Evolutionary conservation across 2,888 invertebrate genomes (phyloP).

Genomic region (Octonoba sinensis): DNA sequence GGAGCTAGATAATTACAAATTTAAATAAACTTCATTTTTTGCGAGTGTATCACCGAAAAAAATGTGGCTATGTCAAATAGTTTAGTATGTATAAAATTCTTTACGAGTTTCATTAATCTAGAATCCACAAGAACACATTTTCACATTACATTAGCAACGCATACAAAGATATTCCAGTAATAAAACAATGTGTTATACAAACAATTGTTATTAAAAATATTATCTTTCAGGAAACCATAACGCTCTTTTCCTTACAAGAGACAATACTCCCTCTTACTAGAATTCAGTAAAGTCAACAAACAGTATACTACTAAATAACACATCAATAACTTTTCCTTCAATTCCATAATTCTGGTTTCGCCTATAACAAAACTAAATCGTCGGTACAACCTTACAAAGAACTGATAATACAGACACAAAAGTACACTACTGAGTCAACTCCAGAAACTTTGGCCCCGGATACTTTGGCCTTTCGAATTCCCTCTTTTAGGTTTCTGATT

Average conservation of each 20-base stretch:
- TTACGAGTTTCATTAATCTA: slow-evolving; percentile 50
- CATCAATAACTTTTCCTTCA: slow-evolving; percentile 51
- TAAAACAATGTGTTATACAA: slow-evolving; percentile 64
- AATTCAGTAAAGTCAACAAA: slow-evolving; percentile 60
- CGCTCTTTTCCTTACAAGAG: slow-evolving; percentile 46
- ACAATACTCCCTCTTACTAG: slow-evolving; percentile 33
- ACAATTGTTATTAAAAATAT: slow-evolving; percentile 65
- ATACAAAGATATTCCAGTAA: slow-evolving; percentile 64
- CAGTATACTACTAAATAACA: slow-evolving; percentile 55
- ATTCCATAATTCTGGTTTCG: slow-evolving; percentile 44
- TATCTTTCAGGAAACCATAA: slow-evolving; percentile 62
- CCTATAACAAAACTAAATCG: slow-evolving; percentile 54
- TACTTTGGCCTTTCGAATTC: slow-evolving; percentile 33
- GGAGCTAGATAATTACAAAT: slow-evolving; percentile 55
- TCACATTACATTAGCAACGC: slow-evolving; percentile 57
- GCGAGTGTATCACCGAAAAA: slow-evolving; percentile 62
- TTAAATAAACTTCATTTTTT: slow-evolving; percentile 47
- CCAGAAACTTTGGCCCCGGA: slow-evolving; percentile 61
- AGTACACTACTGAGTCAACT: slow-evolving; percentile 30
- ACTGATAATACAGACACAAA: slow-evolving; percentile 45
- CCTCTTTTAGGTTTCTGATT: not conserved
- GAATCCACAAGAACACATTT: slow-evolving; percentile 58
- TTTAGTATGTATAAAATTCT: slow-evolving; percentile 58
- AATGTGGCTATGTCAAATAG: slow-evolving; percentile 37
- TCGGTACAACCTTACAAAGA: slow-evolving; percentile 45